These are phyloP conservation scores for Andricus quercusramuli DNA, from an alignment of 2,888 invertebrate genomes.

Conservation along the genomic window DNA sequence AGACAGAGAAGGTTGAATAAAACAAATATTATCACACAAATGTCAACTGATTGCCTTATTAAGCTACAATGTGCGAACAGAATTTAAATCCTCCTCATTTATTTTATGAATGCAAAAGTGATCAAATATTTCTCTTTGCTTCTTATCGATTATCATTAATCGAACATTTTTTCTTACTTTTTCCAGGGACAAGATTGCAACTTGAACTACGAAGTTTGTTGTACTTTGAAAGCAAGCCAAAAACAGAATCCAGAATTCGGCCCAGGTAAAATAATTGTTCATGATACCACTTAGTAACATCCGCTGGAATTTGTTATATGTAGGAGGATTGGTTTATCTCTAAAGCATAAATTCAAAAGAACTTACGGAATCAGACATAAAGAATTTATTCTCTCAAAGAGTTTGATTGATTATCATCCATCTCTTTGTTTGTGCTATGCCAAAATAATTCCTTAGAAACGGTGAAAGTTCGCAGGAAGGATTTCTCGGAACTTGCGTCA, in stretches of 20 bases:
- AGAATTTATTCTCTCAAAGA: background rate
- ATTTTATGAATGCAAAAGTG: background rate
- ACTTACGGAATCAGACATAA: background rate
- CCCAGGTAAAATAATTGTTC: background rate
- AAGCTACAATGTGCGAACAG: background rate
- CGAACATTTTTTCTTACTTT: slow-evolving; percentile 20
- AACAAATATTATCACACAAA: slow-evolving; percentile 19
- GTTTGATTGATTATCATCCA: background rate
- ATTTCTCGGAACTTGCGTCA: slow-evolving; percentile 49
- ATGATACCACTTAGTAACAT: background rate
- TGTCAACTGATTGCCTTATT: background rate
- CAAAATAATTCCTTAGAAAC: slow-evolving; percentile 44
- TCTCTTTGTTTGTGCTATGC: slow-evolving; percentile 5
- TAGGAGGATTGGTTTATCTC: background rate
- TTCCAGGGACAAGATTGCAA: slow-evolving; percentile 68
- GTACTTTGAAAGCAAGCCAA: slow-evolving; percentile 53
- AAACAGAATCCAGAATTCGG: background rate
- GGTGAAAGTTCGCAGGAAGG: slow-evolving; percentile 49
- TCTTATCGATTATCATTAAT: background rate
- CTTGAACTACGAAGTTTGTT: slow-evolving; percentile 64
- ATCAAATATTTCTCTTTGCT: background rate
- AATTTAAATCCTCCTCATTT: background rate
- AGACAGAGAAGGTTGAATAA: slow-evolving; percentile 15
- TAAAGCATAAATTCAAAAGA: background rate
- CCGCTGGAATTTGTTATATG: background rate